Evolutionary conservation across 2,113 vertebrate genomes (phyloP).

Genomic region (Bothrops jararaca): DNA sequence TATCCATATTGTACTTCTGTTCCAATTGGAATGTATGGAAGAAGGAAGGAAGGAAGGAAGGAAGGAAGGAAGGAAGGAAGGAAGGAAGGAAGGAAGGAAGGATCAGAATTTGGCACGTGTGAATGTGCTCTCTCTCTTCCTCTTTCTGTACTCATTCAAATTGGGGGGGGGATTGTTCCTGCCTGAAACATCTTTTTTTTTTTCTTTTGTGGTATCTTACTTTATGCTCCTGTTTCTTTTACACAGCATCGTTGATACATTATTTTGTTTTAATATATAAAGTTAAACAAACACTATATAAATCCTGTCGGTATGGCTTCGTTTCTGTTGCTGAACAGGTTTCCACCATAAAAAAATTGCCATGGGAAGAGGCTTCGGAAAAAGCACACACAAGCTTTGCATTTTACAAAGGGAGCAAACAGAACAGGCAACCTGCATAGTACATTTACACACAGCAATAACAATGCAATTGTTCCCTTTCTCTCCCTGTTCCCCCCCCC

Average conservation of each 20-base stretch:
- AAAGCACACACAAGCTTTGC: background rate
- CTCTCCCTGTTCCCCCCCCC: background rate
- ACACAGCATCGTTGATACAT: background rate
- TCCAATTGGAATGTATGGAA: no score
- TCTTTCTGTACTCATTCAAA: background rate
- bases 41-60: no score
- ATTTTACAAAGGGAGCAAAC: background rate
- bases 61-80: no score
- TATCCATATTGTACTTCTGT: no score
- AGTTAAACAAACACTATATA: background rate
- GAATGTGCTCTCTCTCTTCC: background rate
- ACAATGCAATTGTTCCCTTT: background rate
- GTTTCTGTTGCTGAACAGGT: background rate
- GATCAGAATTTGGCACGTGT: background rate
- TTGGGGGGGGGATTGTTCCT: background rate
- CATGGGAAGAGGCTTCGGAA: no score
- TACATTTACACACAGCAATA: background rate
- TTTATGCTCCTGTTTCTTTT: background rate
- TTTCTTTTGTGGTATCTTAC: background rate
- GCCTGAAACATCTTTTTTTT: no score
- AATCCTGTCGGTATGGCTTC: conserved; percentile 17
- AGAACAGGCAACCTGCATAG: background rate
- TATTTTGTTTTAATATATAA: background rate
- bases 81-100: no score
- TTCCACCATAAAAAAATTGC: background rate